Conservation (phyloP, 2,888 invertebrate genomes). For the Ceramica pisi region DNA sequence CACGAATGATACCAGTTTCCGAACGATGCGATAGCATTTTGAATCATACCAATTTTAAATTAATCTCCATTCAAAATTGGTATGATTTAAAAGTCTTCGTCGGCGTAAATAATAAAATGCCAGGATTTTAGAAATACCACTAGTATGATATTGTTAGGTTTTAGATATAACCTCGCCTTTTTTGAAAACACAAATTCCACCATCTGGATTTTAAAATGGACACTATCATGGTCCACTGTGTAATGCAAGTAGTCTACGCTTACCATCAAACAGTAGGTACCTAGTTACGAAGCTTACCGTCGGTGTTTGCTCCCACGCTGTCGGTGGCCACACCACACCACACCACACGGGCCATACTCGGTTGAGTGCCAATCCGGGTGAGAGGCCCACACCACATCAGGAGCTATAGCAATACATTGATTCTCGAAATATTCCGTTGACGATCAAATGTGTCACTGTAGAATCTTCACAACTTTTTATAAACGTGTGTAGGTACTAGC, state of each 20-base stretch:
- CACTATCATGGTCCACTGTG: no score
- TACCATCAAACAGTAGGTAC: no score
- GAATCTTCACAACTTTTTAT: constrained; percentile 24
- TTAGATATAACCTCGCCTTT: no score
- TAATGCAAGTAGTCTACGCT: no score
- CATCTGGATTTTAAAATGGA: no score
- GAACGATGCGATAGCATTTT: not conserved
- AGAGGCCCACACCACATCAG: not conserved
- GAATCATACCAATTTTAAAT: no score
- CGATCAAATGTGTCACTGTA: not conserved
- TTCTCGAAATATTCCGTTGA: constrained; percentile 8
- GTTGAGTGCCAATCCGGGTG: constrained; percentile 7
- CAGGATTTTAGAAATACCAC: not conserved
- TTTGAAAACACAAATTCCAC: no score
- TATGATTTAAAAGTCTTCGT: not conserved
- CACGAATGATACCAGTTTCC: no score
- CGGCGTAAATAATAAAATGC: not conserved
- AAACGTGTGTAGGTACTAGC: no score
- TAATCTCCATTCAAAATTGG: no score
- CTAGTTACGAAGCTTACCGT: not conserved
- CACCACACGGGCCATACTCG: not conserved
- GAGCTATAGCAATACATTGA: not conserved
- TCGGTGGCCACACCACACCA: not conserved
- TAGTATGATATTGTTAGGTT: no score
- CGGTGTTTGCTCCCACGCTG: not conserved